Base-by-base conservation (phyloP, 2,797 vertebrate genomes). In the Siniperca obscura region DNA sequence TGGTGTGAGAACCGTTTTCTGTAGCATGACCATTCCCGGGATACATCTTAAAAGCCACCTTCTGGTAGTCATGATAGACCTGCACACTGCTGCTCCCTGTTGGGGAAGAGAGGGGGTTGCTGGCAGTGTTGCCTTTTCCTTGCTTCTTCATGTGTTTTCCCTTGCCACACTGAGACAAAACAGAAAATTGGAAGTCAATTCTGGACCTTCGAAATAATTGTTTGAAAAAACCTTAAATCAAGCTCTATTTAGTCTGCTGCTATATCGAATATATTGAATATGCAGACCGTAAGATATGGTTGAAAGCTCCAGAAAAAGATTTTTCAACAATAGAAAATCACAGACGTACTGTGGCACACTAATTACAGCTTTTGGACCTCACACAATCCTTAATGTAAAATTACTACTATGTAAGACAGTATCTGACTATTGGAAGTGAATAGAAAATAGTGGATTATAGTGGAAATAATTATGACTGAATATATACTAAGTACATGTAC, bases 31-130 rank as follows among this genome's bases (percentile, higher is more conserved):
- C 91, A 79, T 96, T 96, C 86, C 91, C 95, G 73, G 96, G 94
- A 85, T 92, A 89, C 91, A 96, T 95, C 93, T 96, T 96, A 91
- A 96, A 97, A 79, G 96, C 95, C 95, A 96, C 97, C 94, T 96
- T 97, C 74, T 96, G 96, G 94, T 93, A 94, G 92, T 97, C 97
- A 92, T 97, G 96, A 95, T 94, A 96, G 89, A 97, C 94, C 92
- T 95, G 96, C 90, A 96, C 95, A 90, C 95, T 95, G 96, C 95
- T 96, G 94, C 95, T 94, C 95, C 95, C 86, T 90, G 96, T 91
- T 89, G 97, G 95, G 87, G 96, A 90, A 90, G 96, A 96, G 94
- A 96, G 95, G 95, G 94, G 94, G 94, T 95, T 95, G 95, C 94
- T 96, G 94, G 96, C 94, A 91, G 61, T 52, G 65, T 95, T 93